Evolutionary conservation across 2,113 vertebrate species (phyloP), one percentile per base, ranked within the genome.

Genomic region (Stegastes partitus): DNA sequence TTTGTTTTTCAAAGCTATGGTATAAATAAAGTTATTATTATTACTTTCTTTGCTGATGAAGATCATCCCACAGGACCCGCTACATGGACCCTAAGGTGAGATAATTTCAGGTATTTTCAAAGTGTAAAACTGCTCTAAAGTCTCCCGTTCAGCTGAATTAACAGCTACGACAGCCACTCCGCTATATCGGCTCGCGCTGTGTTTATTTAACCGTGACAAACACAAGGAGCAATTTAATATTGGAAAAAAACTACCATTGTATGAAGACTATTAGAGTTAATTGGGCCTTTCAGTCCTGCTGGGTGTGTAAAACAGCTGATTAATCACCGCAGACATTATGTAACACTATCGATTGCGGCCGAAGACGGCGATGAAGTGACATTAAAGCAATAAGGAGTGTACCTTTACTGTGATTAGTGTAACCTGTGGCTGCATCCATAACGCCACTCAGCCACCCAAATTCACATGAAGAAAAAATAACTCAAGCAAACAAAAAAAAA

Each of bases 121-220:
- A n/a, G n/a, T n/a, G n/a, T n/a, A n/a, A n/a, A n/a, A n/a, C 12
- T 19, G 15, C 15, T 2, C 18, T 42, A 2, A 14, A 47, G 58
- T 5, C 31, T 26, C 22, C 34, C 19, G 23, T 44, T 68, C 10
- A 18, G 45, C 65, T 31, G 55, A 74, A 51, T 66, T 19, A 55
- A 45, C 25, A 72, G 1, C 19, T 23, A n/a, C 55, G 61, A 63
- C 50, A 83, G 45, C 79, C 70, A 5, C 31, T 18, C 44, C 45
- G 57, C 22, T 53, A 6, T 62, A 81, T 62, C 65, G 47, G 44
- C 61, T 71, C 34, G 57, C 54, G 19, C 34, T 28, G 68, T 56
- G 73, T 81, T 81, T 39, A 61, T 65, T 25, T 26, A 66, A 68
- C 80, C 22, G 2, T 11, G 23, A 82, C 67, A 74, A 77, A 77